phyloP scores from a whole-genome alignment of 2,113 vertebrate genomes.

The Cranoglanis bouderius region DNA sequence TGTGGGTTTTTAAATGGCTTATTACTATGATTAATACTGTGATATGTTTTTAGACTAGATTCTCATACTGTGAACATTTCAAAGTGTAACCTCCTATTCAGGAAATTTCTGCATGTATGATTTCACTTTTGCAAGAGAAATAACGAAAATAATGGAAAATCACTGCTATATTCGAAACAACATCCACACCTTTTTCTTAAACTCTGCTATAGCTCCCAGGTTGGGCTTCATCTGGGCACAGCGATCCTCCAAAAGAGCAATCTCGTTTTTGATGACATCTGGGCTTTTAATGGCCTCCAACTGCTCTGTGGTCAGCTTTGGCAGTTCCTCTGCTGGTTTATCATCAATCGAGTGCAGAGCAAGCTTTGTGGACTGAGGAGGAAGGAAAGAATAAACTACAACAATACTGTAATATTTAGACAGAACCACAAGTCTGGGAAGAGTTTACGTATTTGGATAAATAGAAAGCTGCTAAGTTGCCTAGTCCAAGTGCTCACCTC shows the following conservation, averaged over 20 bases:
- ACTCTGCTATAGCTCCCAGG: constrained; percentile 86
- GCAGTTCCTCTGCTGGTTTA: constrained; percentile 75
- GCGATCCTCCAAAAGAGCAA: constrained; percentile 85
- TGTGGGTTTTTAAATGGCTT: neutral
- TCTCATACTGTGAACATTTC: neutral
- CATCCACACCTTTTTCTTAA: constrained; percentile 83
- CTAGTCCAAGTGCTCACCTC: constrained; percentile 75
- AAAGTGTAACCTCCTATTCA: neutral
- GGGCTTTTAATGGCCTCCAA: constrained; percentile 79
- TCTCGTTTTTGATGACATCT: constrained; percentile 80
- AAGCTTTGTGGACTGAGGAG: constrained; percentile 80
- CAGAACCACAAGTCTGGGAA: neutral
- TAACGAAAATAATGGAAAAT: neutral
- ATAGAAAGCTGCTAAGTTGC: neutral
- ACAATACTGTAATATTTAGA: constrained; percentile 8
- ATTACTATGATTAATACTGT: neutral
- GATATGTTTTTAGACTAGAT: neutral
- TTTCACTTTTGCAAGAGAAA: neutral
- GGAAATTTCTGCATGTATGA: neutral
- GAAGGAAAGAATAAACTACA: neutral
- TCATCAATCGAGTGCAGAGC: constrained; percentile 82
- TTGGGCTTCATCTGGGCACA: constrained; percentile 88
- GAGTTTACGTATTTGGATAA: neutral
- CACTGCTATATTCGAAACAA: neutral
- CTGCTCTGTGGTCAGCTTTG: constrained; percentile 71